These are phyloP conservation scores for Itoplectis maculator DNA, from an alignment of 2,888 invertebrate species.

Conservation along the genomic window DNA sequence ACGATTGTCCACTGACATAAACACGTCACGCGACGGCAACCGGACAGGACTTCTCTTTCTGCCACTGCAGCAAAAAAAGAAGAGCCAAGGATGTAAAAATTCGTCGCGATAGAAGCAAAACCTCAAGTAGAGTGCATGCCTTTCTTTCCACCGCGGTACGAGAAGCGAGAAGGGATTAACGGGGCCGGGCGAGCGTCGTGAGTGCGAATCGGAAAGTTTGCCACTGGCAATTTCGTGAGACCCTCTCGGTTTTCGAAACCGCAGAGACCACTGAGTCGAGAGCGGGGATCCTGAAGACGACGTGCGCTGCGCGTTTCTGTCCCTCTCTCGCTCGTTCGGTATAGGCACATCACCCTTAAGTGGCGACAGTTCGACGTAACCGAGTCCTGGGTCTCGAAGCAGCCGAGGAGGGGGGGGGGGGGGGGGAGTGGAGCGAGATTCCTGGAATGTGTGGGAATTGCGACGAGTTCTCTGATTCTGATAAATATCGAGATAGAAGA, in stretches of 20 bases:
- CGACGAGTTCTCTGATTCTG: background rate
- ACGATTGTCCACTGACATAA: too few species aligned
- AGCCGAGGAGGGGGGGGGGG: too few species aligned
- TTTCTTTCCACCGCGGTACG: background rate
- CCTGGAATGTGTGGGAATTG: background rate
- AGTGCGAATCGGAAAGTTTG: background rate
- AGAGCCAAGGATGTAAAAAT: too few species aligned
- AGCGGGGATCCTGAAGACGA: background rate
- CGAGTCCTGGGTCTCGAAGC: background rate
- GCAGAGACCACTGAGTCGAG: background rate
- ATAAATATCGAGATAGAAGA: background rate
- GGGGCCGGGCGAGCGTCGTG: background rate
- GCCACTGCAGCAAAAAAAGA: too few species aligned
- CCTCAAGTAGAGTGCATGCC: background rate
- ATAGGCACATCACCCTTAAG: background rate
- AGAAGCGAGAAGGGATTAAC: too few species aligned
- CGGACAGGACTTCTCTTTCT: too few species aligned
- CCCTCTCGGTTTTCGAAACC: background rate
- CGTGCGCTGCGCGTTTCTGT: background rate
- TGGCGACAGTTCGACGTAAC: background rate
- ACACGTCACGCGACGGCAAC: too few species aligned
- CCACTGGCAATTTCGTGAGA: background rate
- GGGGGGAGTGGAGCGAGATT: too few species aligned
- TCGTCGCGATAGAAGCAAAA: conserved; percentile 4
- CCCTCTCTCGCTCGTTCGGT: background rate